phyloP scores from a whole-genome alignment of 2,113 vertebrate species.

The Osmerus mordax region DNA sequence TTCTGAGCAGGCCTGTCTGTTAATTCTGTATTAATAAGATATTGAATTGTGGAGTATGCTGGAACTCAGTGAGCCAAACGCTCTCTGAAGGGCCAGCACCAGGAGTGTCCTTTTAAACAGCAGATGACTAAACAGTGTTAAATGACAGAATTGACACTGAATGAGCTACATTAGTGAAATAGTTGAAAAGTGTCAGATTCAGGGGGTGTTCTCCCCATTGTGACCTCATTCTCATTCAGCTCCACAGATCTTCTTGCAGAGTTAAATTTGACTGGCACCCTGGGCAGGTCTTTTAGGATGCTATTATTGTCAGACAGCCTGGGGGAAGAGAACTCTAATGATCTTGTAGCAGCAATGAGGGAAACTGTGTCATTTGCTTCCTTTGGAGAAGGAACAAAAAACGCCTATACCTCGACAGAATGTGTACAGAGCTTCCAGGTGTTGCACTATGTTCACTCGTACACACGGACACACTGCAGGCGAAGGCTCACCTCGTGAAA shows the following conservation, averaged over 20 bases:
- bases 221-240: conserved; percentile 32
- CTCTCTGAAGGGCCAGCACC: conserved; percentile 42
- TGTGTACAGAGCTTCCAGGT: conserved; percentile 41
- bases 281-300: conserved; percentile 56
- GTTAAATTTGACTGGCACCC: conserved; percentile 59
- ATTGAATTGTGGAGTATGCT: conserved; percentile 63
- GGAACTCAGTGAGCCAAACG: conserved; percentile 54
- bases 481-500: not conserved
- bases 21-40: conserved; percentile 73
- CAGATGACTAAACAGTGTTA: conserved; percentile 62
- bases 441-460: conserved; percentile 37
- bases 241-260: conserved; percentile 25
- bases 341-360: conserved; percentile 52
- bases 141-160: conserved; percentile 65
- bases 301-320: conserved; percentile 59
- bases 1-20: conserved; percentile 58
- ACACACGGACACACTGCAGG: conserved; percentile 25
- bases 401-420: conserved; percentile 23
- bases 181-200: conserved; percentile 44
- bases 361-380: conserved; percentile 58
- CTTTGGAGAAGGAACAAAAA: conserved; percentile 41
- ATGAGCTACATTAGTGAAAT: conserved; percentile 63
- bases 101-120: conserved; percentile 53
- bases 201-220: conserved; percentile 39
- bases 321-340: conserved; percentile 46